These are phyloP conservation scores for Tursiops truncatus DNA, from an alignment of 2,113 vertebrate genomes.

Conservation along the genomic window DNA sequence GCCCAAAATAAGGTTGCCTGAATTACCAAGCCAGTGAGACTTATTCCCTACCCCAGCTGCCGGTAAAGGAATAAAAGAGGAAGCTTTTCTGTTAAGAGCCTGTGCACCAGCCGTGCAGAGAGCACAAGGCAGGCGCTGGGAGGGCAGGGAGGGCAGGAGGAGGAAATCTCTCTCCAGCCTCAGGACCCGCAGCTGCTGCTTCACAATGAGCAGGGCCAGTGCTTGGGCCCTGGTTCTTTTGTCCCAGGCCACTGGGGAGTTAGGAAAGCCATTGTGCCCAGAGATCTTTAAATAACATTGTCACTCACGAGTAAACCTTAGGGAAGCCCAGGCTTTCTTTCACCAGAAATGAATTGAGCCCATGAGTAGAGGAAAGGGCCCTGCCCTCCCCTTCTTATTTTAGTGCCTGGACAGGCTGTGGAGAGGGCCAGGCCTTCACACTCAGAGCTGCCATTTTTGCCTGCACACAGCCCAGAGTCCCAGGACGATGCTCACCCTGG, in stretches of 20 bases:
- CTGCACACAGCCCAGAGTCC: not conserved
- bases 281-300: conserved; percentile 41
- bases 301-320: conserved; percentile 55
- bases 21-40: not conserved
- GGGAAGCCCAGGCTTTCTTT: conserved; percentile 34
- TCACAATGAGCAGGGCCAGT: not conserved
- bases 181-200: not conserved
- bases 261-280: conserved; percentile 34
- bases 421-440: not conserved
- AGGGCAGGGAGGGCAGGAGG: not conserved
- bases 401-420: not conserved
- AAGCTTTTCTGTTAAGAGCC: not conserved
- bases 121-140: not conserved
- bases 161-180: not conserved
- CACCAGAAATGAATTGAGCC: conserved; percentile 20
- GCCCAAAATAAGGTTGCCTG: not conserved
- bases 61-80: not conserved
- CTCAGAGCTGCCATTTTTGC: not conserved
- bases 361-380: not conserved
- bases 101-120: not conserved
- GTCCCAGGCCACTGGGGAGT: not conserved
- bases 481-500: not conserved
- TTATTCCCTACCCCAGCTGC: not conserved
- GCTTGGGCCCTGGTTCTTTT: not conserved
- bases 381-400: not conserved